phyloP scores from a whole-genome alignment of 1,140 invertebrate species.

The Bombus ignitus region DNA sequence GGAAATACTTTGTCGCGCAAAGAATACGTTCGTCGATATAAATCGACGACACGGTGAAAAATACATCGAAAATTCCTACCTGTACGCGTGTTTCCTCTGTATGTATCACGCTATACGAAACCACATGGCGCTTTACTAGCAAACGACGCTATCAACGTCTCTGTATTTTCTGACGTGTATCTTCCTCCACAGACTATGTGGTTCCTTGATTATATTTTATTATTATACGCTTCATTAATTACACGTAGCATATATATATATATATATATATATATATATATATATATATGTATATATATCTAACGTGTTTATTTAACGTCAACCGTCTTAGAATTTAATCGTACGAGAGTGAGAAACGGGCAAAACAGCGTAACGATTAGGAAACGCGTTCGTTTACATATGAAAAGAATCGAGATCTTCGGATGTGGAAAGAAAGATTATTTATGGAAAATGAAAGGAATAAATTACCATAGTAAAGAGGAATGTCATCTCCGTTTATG shows the following conservation, averaged over 20 bases:
- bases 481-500: background rate
- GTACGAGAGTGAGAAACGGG: background rate
- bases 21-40: background rate
- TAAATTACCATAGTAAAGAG: background rate
- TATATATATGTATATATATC: too few species aligned
- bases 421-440: background rate
- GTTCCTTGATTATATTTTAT: too few species aligned
- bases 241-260: too few species aligned
- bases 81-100: too few species aligned
- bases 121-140: rapidly evolving
- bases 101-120: background rate
- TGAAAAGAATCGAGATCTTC: background rate
- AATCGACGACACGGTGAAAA: background rate
- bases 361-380: too few species aligned
- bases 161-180: background rate
- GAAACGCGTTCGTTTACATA: background rate
- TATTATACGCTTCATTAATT: too few species aligned
- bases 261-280: too few species aligned
- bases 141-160: background rate
- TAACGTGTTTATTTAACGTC: too few species aligned
- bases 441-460: constrained; percentile 7
- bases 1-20: background rate
- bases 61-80: background rate
- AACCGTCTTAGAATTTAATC: background rate
- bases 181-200: too few species aligned